These are phyloP conservation scores for Myodes glareolus DNA, from an alignment of 2,113 vertebrate genomes.

Conservation along the genomic window DNA sequence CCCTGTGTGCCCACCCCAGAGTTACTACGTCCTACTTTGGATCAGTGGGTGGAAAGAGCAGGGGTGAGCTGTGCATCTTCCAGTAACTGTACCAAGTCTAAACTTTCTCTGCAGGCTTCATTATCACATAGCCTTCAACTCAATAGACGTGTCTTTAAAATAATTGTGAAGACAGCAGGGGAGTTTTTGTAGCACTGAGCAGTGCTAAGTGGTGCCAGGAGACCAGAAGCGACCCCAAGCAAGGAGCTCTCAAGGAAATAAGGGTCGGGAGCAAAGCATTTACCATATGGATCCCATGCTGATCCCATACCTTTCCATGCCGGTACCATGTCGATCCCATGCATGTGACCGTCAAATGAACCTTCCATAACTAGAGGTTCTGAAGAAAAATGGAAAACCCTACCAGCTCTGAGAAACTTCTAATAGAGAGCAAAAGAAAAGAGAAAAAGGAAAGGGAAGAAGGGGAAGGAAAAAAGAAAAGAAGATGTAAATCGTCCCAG, in stretches of 20 bases:
- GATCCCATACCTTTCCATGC: no score
- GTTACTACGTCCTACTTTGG: background rate
- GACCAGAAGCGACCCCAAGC: background rate
- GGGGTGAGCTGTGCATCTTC: background rate
- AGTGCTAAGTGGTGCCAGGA: background rate
- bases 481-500: background rate
- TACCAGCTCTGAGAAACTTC: background rate
- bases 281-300: no score
- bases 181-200: background rate
- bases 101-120: slow-evolving; percentile 4
- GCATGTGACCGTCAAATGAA: background rate
- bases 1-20: background rate
- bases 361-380: background rate
- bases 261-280: background rate
- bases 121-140: background rate
- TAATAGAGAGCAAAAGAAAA: background rate
- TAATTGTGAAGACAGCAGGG: background rate
- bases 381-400: background rate
- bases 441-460: background rate
- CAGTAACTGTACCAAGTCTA: background rate
- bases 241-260: background rate
- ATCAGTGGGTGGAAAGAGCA: background rate
- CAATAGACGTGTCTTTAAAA: background rate
- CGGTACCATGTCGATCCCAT: accelerated
- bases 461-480: background rate